Evolutionary conservation across 2,113 vertebrate genomes (phyloP), one percentile per base, ranked within the genome.

Genomic region (Sisor rabdophorus): DNA sequence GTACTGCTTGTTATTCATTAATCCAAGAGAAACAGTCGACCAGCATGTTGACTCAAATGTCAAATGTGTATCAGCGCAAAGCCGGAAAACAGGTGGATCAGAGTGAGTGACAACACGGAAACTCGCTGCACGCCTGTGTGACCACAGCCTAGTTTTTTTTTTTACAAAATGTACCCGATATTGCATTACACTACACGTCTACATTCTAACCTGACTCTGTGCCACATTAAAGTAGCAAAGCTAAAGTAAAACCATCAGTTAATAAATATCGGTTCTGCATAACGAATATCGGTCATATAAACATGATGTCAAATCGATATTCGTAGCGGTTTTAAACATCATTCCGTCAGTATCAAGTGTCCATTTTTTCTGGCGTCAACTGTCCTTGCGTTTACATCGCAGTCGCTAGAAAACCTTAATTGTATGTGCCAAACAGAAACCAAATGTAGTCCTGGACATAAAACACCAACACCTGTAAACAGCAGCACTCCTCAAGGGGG

Each of bases 1-100:
- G 68, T 30, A 80, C 77, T 76, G 28, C 24, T 70, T 30, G 81
- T 82, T 74, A 40, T 12, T 61, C 56, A 76, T 74, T 54, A 85
- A 76, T 78, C 65, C 82, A 82, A 74, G 77, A 61, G 71, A 81
- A 85, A 81, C 73, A 77, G 52, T 9, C 40, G 74, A 61, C 68
- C 53, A 78, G 44, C 73, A 59, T 47, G 26, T 55, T 81, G 79
- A 82, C 26, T 82, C 72, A 68, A 69, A 79, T 79, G 50, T 63
- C 79, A 83, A 75, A 59, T 26, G 77, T 69, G 61, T 50, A 73
- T 75, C 64, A 19, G 32, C 36, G 73, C 28, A 26, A 13, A 26
- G 20, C 50, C 44, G 30, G n/a, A 55, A 40, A 19, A 24, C 3
- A 19, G 30, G 20, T 30, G 53, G 53, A 48, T 59, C 22, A 17